Percentiles rank a stretch among this genome's conserved stretches.
These are phyloP conservation scores for Molossus alvarezi DNA, from an alignment of 2,797 vertebrate species.

Conservation along the genomic window DNA sequence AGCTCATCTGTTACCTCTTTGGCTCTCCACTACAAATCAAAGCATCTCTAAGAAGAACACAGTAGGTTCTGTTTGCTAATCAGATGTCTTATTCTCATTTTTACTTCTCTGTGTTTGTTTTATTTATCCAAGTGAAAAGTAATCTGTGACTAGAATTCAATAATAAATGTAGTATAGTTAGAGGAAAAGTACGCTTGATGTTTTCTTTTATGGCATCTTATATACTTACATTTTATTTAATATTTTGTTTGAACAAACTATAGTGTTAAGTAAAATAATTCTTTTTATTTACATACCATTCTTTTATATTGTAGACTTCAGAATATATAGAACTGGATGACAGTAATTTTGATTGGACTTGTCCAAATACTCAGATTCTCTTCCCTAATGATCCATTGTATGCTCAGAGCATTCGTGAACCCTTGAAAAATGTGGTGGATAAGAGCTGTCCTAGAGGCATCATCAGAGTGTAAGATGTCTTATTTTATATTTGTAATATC, in stretches of 20 bases:
- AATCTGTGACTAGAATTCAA: constrained; percentile 23
- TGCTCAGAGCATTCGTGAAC: constrained; percentile 96
- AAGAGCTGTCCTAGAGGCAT: constrained; percentile 96
- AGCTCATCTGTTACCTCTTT: constrained; percentile 98
- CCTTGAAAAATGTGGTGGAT: constrained; percentile 97
- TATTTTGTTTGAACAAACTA: constrained; percentile 24
- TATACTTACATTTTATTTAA: constrained; percentile 35
- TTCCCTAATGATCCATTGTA: constrained; percentile 97
- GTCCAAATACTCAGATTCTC: constrained; percentile 98
- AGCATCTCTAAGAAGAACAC: constrained; percentile 90
- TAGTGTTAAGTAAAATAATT: constrained; percentile 60
- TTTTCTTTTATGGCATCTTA: not conserved
- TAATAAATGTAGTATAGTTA: not conserved
- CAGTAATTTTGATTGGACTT: constrained; percentile 99
- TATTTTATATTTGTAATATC: constrained; percentile 65
- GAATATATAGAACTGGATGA: constrained; percentile 96
- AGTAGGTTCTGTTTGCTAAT: constrained; percentile 86
- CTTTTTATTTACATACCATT: not conserved
- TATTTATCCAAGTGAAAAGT: constrained; percentile 26
- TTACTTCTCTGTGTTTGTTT: constrained; percentile 27
- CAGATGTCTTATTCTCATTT: constrained; percentile 9
- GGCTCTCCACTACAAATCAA: constrained; percentile 94
- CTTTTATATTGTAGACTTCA: constrained; percentile 88
- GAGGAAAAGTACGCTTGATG: not conserved
- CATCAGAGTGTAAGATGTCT: constrained; percentile 92